phyloP scores from a whole-genome alignment of 1,140 invertebrate genomes.

The Drosophila murphyi region DNA sequence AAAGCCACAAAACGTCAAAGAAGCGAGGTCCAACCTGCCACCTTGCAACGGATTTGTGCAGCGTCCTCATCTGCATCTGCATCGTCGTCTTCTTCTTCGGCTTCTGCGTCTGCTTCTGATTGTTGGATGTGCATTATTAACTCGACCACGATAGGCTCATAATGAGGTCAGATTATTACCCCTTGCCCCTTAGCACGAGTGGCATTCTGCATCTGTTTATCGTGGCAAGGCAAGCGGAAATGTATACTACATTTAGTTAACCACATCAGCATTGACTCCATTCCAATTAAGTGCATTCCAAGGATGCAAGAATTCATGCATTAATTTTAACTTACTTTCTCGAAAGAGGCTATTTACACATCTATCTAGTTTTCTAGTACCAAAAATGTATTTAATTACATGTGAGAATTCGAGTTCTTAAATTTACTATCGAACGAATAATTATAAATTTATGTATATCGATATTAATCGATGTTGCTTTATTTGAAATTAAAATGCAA shows the following conservation, averaged over 20 bases:
- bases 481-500: no score
- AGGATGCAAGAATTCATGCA: no score
- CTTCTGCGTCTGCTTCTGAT: background rate
- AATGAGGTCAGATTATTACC: conserved; percentile 65
- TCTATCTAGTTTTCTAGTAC: no score
- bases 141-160: conserved; percentile 75
- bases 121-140: conserved; percentile 69
- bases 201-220: conserved; percentile 37
- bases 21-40: conserved; percentile 8
- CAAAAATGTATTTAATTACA: no score
- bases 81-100: no score
- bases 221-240: conserved; percentile 15
- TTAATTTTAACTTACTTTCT: no score
- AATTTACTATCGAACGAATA: no score
- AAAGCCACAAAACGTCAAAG: conserved; percentile 67
- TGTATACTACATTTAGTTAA: background rate
- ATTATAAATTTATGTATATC: background rate
- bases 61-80: conserved; percentile 24
- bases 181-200: conserved; percentile 53
- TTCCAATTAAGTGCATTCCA: background rate
- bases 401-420: no score
- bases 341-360: no score
- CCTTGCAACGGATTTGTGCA: conserved; percentile 11
- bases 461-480: no score
- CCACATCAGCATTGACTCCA: background rate